These are phyloP conservation scores for Drosophila colorata DNA, from an alignment of 2,888 invertebrate species.

Conservation along the genomic window DNA sequence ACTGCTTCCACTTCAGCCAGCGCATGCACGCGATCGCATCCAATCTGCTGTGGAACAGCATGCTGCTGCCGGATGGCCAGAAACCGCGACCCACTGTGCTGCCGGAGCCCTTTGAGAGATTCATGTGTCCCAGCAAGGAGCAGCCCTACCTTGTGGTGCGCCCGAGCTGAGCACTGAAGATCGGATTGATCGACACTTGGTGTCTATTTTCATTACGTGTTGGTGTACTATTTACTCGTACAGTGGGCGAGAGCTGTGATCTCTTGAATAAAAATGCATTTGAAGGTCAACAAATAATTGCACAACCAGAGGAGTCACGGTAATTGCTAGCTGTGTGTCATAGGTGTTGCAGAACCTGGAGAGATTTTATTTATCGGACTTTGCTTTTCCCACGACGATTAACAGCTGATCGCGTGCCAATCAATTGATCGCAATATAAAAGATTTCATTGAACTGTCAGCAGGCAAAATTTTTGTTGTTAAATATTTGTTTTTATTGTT, in stretches of 20 bases:
- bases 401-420: no score
- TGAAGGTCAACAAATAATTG: no score
- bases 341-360: no score
- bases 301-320: no score
- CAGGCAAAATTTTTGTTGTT: background rate
- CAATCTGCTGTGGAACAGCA: constrained; percentile 87
- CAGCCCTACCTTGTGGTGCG: constrained; percentile 78
- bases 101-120: constrained; percentile 42
- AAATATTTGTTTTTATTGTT: background rate
- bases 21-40: constrained; percentile 86
- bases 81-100: constrained; percentile 63
- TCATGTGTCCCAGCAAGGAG: constrained; percentile 82
- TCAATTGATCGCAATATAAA: no score
- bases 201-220: no score
- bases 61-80: constrained; percentile 85
- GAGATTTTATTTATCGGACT: no score
- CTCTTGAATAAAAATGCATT: no score
- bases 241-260: no score
- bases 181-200: background rate
- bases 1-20: constrained; percentile 89
- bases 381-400: no score
- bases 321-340: no score
- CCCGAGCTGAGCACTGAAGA: constrained; percentile 56
- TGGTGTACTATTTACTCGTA: no score
- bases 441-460: background rate